A percentile compares a stretch with the other conserved stretches of the same genome.
Evolutionary conservation across 2,888 invertebrate genomes (phyloP).

Genomic region (Galerucella calmariensis): DNA sequence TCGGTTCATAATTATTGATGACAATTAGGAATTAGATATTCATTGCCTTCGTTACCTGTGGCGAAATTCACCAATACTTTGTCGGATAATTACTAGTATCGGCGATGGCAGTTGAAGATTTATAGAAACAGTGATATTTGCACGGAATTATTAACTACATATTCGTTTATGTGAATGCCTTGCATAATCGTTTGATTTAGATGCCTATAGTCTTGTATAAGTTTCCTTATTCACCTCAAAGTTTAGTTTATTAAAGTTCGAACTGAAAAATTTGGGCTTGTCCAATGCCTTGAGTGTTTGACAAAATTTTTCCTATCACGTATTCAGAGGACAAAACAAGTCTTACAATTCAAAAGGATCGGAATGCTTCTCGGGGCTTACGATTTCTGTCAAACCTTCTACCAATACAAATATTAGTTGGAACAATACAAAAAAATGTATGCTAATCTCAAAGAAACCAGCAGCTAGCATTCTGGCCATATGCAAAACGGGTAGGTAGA

Average conservation of each 20-base stretch:
- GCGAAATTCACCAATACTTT: constrained; percentile 41
- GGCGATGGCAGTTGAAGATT: constrained; percentile 27
- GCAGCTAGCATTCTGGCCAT: no score
- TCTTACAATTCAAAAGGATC: no score
- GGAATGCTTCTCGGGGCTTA: no score
- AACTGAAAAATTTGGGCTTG: no score
- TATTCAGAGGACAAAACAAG: no score
- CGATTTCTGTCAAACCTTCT: no score
- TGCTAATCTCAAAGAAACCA: no score
- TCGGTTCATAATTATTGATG: constrained; percentile 41
- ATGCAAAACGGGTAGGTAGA: no score
- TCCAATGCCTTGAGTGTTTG: no score
- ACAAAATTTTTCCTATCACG: no score
- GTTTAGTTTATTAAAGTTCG: not conserved
- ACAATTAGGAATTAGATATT: constrained; percentile 44
- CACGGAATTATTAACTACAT: constrained; percentile 17
- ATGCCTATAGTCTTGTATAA: not conserved
- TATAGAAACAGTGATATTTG: constrained; percentile 31
- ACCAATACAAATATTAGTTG: no score
- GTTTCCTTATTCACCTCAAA: not conserved
- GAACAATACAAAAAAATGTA: no score
- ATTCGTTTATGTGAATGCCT: not conserved
- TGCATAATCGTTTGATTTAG: constrained; percentile 2
- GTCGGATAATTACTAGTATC: constrained; percentile 37
- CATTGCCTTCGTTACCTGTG: constrained; percentile 44